A percentile compares a stretch with the other conserved stretches of the same genome.
Conservation (phyloP, 2,888 invertebrate species). For the Adelognathus sp. region DNA sequence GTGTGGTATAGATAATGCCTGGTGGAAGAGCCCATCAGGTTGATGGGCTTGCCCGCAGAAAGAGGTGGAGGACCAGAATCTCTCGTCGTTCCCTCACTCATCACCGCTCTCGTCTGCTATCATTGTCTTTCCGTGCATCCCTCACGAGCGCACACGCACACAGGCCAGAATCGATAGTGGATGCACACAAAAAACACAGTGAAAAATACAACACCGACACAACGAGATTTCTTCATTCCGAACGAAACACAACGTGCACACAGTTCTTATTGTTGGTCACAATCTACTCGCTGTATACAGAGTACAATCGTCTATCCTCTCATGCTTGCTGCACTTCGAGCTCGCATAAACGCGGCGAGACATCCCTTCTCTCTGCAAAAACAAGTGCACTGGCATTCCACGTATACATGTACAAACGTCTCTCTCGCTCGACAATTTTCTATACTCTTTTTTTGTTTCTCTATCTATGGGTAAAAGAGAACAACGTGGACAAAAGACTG, state of each 20-base stretch:
- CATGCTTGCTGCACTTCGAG: slow-evolving; percentile 4
- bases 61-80: not conserved
- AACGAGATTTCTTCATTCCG: slow-evolving; percentile 37
- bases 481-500: slow-evolving; percentile 21
- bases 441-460: not conserved
- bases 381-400: slow-evolving; percentile 10
- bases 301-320: slow-evolving; percentile 46
- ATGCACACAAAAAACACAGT: not conserved
- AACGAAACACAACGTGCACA: slow-evolving; percentile 15
- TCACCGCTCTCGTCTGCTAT: not conserved
- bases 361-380: slow-evolving; percentile 31
- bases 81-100: not conserved
- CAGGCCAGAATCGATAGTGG: not conserved
- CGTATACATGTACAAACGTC: not conserved
- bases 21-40: slow-evolving; percentile 21
- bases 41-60: slow-evolving; percentile 19
- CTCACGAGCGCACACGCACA: not conserved
- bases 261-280: slow-evolving; percentile 41
- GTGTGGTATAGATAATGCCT: not conserved
- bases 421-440: not conserved
- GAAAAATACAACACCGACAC: not conserved
- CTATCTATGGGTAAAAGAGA: not conserved
- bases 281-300: slow-evolving; percentile 36
- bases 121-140: not conserved
- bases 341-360: slow-evolving; percentile 24